Evolutionary conservation across 92 coral and sea anemone genomes (phyloP), one percentile per base, ranked within the genome.

Genomic region (Metridium senile): DNA sequence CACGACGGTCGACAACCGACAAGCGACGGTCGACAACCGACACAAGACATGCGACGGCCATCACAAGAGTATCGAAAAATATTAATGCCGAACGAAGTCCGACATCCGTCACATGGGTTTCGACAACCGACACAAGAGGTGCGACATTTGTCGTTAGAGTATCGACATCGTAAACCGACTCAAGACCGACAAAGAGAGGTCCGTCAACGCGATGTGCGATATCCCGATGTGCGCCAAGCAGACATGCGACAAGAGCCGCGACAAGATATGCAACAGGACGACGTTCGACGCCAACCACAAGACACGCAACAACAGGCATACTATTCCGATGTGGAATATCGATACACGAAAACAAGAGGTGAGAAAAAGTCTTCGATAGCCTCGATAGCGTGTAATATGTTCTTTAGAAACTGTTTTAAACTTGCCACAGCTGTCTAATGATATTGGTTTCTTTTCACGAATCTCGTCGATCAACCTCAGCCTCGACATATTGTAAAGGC

Each of bases 311-410:
- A 62, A 28, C 67, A 32, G 11, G 54, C 53, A 7, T 73, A 73
- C 13, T 33, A 47, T 62, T 57, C 67, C 19, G 78, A 73, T 58
- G 58, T 58, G 13, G 31, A 62, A 34, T 30, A 30, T 49, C 33
- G 78, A 73, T 73, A 58, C 56, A 58, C 78, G 11, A 58, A 71
- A 19, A 29, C 65, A 11, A 62, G 65, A 62, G 78, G 78, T 73
- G 59, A 54, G 59, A 54, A 13, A 54, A 10, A 54, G 59, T 54
- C 20, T 16, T 54, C 21, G n/a, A n/a, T n/a, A n/a, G n/a, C n/a
- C n/a, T n/a, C n/a, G n/a, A n/a, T n/a, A n/a, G n/a, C n/a, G n/a
- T n/a, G n/a, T n/a, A n/a, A n/a, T n/a, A n/a, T n/a, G n/a, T n/a
- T n/a, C n/a, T n/a, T n/a, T n/a, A n/a, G n/a, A n/a, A n/a, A n/a